These are phyloP conservation scores for Thamnaconus septentrionalis DNA, from an alignment of 2,113 vertebrate genomes.

Conservation along the genomic window DNA sequence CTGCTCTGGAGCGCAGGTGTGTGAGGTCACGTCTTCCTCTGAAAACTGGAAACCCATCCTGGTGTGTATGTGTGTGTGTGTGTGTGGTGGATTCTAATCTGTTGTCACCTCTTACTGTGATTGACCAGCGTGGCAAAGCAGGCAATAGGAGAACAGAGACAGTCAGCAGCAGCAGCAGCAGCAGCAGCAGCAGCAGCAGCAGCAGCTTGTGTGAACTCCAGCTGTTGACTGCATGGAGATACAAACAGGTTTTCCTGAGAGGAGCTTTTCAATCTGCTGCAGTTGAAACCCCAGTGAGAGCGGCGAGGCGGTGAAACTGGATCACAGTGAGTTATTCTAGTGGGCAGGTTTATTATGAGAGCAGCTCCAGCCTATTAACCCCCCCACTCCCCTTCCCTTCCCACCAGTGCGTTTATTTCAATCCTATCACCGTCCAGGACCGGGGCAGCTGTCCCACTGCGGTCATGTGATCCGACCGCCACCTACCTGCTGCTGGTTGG, in stretches of 20 bases:
- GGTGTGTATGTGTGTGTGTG: constrained; percentile 8
- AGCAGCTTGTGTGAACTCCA: too few species aligned
- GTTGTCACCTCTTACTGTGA: constrained; percentile 16
- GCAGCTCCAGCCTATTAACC: constrained; percentile 15
- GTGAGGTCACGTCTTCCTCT: constrained; percentile 9
- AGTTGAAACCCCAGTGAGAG: constrained; percentile 24
- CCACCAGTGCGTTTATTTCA: constrained; percentile 5
- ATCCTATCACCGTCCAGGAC: constrained; percentile 7
- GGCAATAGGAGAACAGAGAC: too few species aligned
- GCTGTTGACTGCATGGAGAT: not conserved
- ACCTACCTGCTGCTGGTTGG: too few species aligned
- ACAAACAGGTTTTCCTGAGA: constrained; percentile 6
- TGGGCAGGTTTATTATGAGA: constrained; percentile 44
- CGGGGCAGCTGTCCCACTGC: constrained; percentile 18
- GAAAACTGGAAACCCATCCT: not conserved
- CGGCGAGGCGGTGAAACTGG: constrained; percentile 26
- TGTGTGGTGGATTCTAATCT: constrained; percentile 1
- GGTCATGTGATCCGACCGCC: too few species aligned
- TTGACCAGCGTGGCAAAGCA: too few species aligned
- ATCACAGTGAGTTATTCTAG: constrained; percentile 43
- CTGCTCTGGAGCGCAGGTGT: constrained; percentile 13
- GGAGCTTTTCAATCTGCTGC: constrained; percentile 4
- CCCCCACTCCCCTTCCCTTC: constrained; percentile 18
- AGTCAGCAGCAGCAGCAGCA: too few species aligned
- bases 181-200: too few species aligned